Base-by-base conservation (phyloP, 2,113 vertebrate species). In the Percopsis transmontana region DNA sequence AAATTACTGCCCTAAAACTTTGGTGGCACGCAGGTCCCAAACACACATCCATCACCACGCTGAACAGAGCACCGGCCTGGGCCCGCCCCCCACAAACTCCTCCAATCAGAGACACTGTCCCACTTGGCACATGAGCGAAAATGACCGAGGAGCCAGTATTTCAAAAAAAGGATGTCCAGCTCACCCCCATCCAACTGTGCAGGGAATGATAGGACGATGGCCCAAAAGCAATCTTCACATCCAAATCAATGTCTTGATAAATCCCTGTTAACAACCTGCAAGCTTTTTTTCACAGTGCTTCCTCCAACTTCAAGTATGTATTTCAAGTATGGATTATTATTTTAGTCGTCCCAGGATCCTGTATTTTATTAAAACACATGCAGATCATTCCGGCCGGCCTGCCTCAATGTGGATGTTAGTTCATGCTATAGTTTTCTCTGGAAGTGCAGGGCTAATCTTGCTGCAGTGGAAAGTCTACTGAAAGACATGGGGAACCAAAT, bases 1-100 rank as follows among this genome's bases (percentile, higher is more conserved):
- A 81, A 85, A 87, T 85, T 79, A 84, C 81, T 74, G 75, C 77
- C 72, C 53, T 76, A 76, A 80, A 89, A 84, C 58, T 66, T 83
- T 61, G 74, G 70, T 48, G 74, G 72, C 66, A 51, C n/a, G 8
- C 68, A 47, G 27, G 10, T 53, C 56, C 72, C 45, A 47, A 57
- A 70, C 79, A 77, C 71, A 65, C 72, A 87, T 87, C 67, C 66
- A 83, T 91, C 83, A 79, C 51, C 1, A 53, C 57, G 67, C 5
- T 24, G 70, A 54, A 63, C 71, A 77, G 68, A 42, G 13, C 59
- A 50, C 45, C 62, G 42, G 58, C 18, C 8, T 19, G 7, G 0
- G 4, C 45, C 59, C 70, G 3, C 80, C 23, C 0, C 76, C 76
- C 54, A 24, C 64, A 2, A 59, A 54, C 42, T 77, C 64, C 47